These are phyloP conservation scores for Lissocephala sabroskyi DNA, from an alignment of 2,888 invertebrate genomes.

Conservation along the genomic window DNA sequence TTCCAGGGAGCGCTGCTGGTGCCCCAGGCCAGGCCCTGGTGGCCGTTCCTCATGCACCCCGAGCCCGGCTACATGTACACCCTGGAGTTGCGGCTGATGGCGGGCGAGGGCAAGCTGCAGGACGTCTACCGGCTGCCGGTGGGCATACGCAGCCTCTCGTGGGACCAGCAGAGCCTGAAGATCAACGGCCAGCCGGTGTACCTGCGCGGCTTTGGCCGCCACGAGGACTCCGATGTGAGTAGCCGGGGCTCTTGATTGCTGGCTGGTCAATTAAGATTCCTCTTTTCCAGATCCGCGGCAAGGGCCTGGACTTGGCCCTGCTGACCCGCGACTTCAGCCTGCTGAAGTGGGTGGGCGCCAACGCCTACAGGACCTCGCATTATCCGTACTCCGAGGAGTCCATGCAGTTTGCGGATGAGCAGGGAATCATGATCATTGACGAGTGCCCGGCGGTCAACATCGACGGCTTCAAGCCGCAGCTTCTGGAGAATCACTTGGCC, in stretches of 20 bases:
- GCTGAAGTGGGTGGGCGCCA: conserved; percentile 95
- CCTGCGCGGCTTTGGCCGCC: conserved; percentile 93
- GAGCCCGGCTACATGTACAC: conserved; percentile 90
- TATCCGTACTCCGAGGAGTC: conserved; percentile 99
- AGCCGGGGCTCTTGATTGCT: too few relatives aligned
- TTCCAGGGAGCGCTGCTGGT: conserved; percentile 78
- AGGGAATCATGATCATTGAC: conserved; percentile 95
- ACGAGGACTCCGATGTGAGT: conserved; percentile 91
- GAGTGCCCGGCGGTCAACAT: conserved; percentile 96
- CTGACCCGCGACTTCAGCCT: conserved; percentile 94
- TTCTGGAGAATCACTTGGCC: conserved; percentile 85
- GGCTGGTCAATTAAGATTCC: too few relatives aligned
- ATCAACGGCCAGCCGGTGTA: conserved; percentile 90
- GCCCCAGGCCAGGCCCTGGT: conserved; percentile 88
- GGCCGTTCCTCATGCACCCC: conserved; percentile 90
- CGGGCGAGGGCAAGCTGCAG: conserved; percentile 58
- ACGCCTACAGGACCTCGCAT: conserved; percentile 95
- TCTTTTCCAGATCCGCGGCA: conserved; percentile 85
- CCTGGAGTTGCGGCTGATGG: conserved; percentile 75
- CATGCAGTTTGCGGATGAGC: conserved; percentile 92
- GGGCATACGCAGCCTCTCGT: conserved; percentile 87
- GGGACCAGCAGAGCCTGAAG: conserved; percentile 82
- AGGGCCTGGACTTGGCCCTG: conserved; percentile 91
- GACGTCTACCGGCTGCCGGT: conserved; percentile 89
- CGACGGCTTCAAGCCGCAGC: conserved; percentile 78